These are phyloP conservation scores for Danio jaintianensis DNA, from an alignment of 2,797 vertebrate genomes.

Conservation along the genomic window DNA sequence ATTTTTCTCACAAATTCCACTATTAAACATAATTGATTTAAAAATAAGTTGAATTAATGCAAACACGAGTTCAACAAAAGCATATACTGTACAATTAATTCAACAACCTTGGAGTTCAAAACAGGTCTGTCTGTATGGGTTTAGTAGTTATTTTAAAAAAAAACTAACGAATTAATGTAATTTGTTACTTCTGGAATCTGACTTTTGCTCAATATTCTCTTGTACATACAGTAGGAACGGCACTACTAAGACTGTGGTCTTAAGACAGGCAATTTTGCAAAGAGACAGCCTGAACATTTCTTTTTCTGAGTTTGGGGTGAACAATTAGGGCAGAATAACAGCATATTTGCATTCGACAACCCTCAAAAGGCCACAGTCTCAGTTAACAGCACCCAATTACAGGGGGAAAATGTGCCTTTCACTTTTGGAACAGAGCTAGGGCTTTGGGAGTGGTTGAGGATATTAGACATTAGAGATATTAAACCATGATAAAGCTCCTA, in stretches of 20 bases:
- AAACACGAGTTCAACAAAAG: no score
- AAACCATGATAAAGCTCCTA: constrained; percentile 50
- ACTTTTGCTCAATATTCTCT: not conserved
- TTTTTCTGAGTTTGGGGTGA: not conserved
- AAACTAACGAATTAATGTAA: no score
- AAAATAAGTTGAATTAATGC: no score
- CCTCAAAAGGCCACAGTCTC: constrained; percentile 18
- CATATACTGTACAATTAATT: no score
- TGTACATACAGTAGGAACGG: not conserved
- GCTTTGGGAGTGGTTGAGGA: constrained; percentile 34
- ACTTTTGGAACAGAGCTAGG: constrained; percentile 11
- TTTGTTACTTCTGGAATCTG: no score
- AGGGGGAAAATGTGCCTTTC: constrained; percentile 2
- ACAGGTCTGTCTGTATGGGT: no score
- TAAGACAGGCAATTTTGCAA: not conserved
- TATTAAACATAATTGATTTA: no score
- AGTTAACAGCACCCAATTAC: constrained; percentile 40
- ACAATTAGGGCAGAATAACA: not conserved
- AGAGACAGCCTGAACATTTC: not conserved
- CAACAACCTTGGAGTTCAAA: no score
- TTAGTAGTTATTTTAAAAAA: no score
- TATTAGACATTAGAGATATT: constrained; percentile 49
- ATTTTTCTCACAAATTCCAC: no score
- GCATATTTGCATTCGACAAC: constrained; percentile 35
- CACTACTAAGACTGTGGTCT: not conserved